phyloP scores from a whole-genome alignment of 2,113 vertebrate species.

The Cryptotis parvus region DNA sequence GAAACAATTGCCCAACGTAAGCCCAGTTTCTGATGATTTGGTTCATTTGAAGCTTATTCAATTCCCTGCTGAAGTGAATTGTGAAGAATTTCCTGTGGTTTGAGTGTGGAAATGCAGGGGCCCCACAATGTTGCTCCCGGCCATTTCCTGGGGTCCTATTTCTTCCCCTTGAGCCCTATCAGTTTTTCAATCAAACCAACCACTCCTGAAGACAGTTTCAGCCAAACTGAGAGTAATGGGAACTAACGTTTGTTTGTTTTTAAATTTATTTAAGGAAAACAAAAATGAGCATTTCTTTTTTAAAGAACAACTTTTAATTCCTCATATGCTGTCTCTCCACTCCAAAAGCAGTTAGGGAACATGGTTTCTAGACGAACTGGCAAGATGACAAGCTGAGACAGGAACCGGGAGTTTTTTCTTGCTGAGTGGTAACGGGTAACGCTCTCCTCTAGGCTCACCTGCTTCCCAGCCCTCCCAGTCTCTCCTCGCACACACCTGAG shows the following conservation, averaged over 20 bases:
- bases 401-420: background rate
- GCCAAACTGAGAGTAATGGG: constrained; percentile 44
- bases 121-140: background rate
- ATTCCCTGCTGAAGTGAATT: background rate
- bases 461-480: background rate
- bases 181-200: constrained; percentile 6
- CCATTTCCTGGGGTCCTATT: background rate
- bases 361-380: background rate
- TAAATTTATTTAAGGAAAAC: constrained; percentile 71
- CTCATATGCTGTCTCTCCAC: background rate
- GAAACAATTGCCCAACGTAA: background rate
- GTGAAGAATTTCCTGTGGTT: too few relatives aligned
- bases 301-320: constrained; percentile 38
- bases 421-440: background rate
- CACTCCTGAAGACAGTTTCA: background rate
- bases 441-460: background rate
- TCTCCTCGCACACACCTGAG: background rate
- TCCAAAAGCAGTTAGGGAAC: constrained; percentile 20
- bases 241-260: constrained; percentile 1
- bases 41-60: background rate
- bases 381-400: background rate
- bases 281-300: constrained; percentile 63
- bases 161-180: background rate
- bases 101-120: background rate
- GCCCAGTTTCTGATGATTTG: background rate